Conservation (phyloP, 2,797 vertebrate genomes). For the Halcyon leucocephala region DNA sequence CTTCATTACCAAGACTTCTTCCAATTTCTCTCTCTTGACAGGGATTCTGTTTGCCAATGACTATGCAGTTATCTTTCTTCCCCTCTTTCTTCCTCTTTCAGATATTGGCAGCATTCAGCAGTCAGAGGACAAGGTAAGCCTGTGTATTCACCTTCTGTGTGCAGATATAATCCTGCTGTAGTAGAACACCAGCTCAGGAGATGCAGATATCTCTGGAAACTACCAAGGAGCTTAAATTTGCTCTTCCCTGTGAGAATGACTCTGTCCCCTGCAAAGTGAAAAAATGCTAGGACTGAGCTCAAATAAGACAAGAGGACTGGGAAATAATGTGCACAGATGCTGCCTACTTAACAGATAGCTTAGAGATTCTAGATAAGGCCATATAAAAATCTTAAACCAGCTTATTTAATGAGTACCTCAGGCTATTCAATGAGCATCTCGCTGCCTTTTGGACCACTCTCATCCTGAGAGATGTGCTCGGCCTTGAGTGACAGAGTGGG, state of each 20-base stretch:
- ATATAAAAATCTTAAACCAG: neutral
- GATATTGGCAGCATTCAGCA: constrained; percentile 31
- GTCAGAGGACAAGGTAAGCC: constrained; percentile 63
- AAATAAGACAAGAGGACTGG: neutral
- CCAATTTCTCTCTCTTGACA: neutral
- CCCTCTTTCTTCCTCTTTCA: neutral
- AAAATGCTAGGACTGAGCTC: neutral
- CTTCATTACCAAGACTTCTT: neutral
- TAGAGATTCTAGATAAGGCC: neutral
- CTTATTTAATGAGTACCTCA: neutral
- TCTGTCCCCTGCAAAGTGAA: neutral
- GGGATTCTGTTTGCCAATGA: neutral
- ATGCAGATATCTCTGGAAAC: neutral
- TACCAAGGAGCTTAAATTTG: neutral
- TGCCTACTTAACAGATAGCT: neutral
- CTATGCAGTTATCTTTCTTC: neutral
- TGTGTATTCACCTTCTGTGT: neutral
- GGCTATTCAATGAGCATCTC: neutral
- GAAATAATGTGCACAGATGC: neutral
- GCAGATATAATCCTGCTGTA: neutral
- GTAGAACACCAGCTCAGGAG: neutral
- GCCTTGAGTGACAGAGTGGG: neutral
- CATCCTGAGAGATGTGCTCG: neutral
- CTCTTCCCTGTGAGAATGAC: neutral
- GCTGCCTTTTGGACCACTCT: neutral